Evolutionary conservation across 1,140 invertebrate genomes (phyloP), one percentile per base, ranked within the genome.

Genomic region (Drosophila repleta): DNA sequence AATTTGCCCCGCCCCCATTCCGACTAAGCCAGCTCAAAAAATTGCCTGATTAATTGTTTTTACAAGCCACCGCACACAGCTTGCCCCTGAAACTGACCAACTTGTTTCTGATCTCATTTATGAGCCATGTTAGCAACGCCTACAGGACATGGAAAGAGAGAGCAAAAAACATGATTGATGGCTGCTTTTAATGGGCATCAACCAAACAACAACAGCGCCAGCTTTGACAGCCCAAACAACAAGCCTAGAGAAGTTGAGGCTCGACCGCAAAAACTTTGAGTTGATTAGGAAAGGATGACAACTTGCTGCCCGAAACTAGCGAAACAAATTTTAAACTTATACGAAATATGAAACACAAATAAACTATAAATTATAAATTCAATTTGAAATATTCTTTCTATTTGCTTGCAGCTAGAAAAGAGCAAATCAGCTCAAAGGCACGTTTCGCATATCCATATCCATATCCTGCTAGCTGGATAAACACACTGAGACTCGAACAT

Each of bases 141-240:
- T 24, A 63, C 39, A 61, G 6, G 5, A 17, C 29, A 43, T 13
- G 7, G 1, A 53, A 26, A 68, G 48, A 39, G 55, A 49, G 35
- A 60, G 55, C 18, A 62, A 61, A 48, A 63, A 63, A 46, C 43
- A 55, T 77, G 74, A 77, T 79, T 79, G 70, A 77, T 79, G 43
- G 46, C 75, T 35, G 4, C 51, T 74, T 68, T 69, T 77, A 79
- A 79, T 60, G 70, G 46, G 56, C 37, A 41, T 37, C 57, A 45
- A 39, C 21, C 26, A 21, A 53, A 61, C 17, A 29, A 21, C 24
- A 61, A 45, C 48, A 62, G 15, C 29, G 8, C 7, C 4, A 8
- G 29, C 29, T 29, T 6, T 29, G 53, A 21, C 20, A 39, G 4
- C 46, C 32, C 17, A 37, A 10, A 57, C 37, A 61, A 5, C 32